phyloP scores from a whole-genome alignment of 2,797 vertebrate genomes.

The Acrossocheilus fasciatus region DNA sequence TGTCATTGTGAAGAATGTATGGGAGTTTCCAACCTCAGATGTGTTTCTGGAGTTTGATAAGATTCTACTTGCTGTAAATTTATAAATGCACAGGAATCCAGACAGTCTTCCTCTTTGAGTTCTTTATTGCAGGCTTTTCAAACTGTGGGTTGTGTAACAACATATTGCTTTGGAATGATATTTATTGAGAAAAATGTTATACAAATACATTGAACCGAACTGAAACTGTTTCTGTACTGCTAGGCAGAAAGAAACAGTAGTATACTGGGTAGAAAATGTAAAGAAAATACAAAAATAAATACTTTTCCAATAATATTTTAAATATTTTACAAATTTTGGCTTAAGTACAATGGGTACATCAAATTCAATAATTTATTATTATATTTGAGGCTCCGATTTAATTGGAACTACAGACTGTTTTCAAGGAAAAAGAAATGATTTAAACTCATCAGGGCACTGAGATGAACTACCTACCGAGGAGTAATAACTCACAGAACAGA shows the following conservation, averaged over 20 bases:
- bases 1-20: slow-evolving; percentile 36
- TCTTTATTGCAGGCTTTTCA: not conserved
- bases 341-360: not conserved
- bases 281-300: not conserved
- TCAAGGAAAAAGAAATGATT: not conserved
- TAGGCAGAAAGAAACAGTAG: not conserved
- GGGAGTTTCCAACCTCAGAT: slow-evolving; percentile 31
- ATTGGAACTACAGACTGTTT: not conserved
- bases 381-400: not conserved
- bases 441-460: slow-evolving; percentile 1
- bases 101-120: not conserved
- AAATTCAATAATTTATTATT: not conserved
- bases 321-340: not conserved
- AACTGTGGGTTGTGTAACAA: not conserved
- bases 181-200: slow-evolving; percentile 6
- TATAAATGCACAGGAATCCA: not conserved
- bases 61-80: slow-evolving; percentile 22
- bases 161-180: slow-evolving; percentile 7
- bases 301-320: not conserved
- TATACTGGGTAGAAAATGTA: not conserved
- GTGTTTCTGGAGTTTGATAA: slow-evolving; percentile 22
- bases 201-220: not conserved
- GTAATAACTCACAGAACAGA: slow-evolving; percentile 42
- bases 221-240: not conserved
- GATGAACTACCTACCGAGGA: slow-evolving; percentile 1